Conservation (phyloP, 2,888 invertebrate genomes). For the Plagodis pulveraria region DNA sequence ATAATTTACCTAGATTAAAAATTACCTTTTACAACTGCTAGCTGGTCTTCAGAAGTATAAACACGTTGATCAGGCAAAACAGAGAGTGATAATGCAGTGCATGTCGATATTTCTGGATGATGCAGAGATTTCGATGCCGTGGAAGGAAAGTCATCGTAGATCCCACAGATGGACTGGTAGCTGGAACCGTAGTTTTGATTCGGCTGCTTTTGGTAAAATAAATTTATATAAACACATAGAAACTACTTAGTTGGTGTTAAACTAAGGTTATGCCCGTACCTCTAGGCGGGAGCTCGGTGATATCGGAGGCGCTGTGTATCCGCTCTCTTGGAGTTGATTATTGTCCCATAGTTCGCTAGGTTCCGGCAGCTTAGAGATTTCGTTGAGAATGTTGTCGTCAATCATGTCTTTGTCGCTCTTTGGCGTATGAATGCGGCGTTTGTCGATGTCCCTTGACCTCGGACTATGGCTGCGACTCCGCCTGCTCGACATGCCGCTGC, state of each 20-base stretch:
- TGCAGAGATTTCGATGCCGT: background rate
- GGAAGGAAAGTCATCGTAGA: background rate
- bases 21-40: background rate
- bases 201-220: background rate
- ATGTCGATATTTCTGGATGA: background rate
- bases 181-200: background rate
- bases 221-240: background rate
- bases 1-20: background rate
- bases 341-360: background rate
- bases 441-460: background rate
- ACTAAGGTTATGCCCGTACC: background rate
- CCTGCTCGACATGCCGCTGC: background rate
- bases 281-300: background rate
- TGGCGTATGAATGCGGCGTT: background rate
- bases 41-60: background rate
- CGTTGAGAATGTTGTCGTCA: slow-evolving; percentile 6
- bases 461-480: background rate
- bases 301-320: background rate
- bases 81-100: background rate
- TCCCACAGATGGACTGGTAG: background rate
- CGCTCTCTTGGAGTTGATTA: background rate
- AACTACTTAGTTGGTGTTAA: too few species aligned
- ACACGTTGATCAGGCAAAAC: background rate
- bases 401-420: background rate
- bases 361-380: slow-evolving; percentile 3